A percentile compares a stretch with the other conserved stretches of the same genome.
These are phyloP conservation scores for Romanomermis culicivorax DNA, from an alignment of 2,888 invertebrate species.

Conservation along the genomic window DNA sequence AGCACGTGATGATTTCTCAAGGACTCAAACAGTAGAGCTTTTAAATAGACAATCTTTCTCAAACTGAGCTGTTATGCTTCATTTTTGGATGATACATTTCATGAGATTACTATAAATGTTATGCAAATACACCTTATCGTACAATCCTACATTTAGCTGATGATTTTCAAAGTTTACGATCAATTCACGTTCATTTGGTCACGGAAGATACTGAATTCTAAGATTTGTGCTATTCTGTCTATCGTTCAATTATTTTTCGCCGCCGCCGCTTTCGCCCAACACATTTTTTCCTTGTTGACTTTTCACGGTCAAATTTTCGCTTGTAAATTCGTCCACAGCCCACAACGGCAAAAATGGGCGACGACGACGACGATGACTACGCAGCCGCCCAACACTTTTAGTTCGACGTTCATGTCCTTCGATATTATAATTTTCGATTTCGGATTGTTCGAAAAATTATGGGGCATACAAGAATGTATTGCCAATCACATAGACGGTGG, in stretches of 20 bases:
- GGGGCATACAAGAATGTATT: constrained; percentile 20
- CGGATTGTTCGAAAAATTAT: constrained; percentile 19
- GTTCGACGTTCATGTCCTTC: neutral
- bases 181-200: neutral
- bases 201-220: neutral
- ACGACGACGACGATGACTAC: no score
- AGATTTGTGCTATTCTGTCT: constrained; percentile 3
- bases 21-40: no score
- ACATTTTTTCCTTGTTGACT: neutral
- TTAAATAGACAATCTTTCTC: no score
- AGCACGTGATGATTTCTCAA: no score
- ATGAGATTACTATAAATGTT: no score
- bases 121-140: no score
- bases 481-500: constrained; percentile 23
- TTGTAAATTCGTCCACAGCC: constrained; percentile 1
- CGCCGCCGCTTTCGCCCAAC: constrained; percentile 6
- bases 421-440: constrained; percentile 14
- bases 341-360: no score
- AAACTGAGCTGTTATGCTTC: no score
- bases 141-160: no score
- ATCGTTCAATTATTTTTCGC: constrained; percentile 3
- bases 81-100: no score
- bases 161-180: neutral
- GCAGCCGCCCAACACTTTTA: no score
- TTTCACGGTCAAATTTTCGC: constrained; percentile 6